Evolutionary conservation across 30 jellyfish, hydroid and myxozoan species (phyloP), one percentile per base, ranked within the genome.

Genomic region (Euphysa ruthae): DNA sequence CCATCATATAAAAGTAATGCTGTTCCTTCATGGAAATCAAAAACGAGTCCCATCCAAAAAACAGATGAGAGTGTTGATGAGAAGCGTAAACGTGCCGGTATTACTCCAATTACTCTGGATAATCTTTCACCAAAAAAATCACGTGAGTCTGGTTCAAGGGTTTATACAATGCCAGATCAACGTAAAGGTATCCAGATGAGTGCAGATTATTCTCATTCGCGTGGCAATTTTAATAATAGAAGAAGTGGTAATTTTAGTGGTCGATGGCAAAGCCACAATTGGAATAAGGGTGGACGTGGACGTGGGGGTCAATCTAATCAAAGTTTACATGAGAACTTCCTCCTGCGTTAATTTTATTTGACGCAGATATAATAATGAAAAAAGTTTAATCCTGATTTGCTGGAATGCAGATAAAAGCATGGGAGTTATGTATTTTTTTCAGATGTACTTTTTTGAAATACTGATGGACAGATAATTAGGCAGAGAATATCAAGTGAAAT

Each of bases 31-130:
- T 87, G 97, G 97, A 87, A 78, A 43, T 61, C 97, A 16, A 79
- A 82, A 30, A 77, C 83, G 22, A 66, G 43, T 12, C 69, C 81
- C 18, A 28, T 49, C 27, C 66, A 28, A 24, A 25, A 50, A 19
- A 23, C 61, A 15, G 66, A 73, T 27, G 85, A 73, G 60, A 55
- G 81, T 57, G 85, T 73, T 32, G 82, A 58, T 23, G 85, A 73
- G 35, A 65, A 63, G 58, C 83, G 97, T 20, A 87, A 87, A 54
- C 74, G 97, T 10, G 97, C 97, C 23, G 97, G 97, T 20, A 87
- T 87, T 30, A 87, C 97, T 24, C 97, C 97, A 0, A 76, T 87
- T 1, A 76, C 92, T n/a, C 80, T 87, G 56, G 94, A 78, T 20
- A 79, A 79, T 35, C 65, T 92, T 1, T 78, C 97, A 16, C 21